These are phyloP conservation scores for Tragelaphus buxtoni DNA, from an alignment of 2,113 vertebrate species.

Conservation along the genomic window DNA sequence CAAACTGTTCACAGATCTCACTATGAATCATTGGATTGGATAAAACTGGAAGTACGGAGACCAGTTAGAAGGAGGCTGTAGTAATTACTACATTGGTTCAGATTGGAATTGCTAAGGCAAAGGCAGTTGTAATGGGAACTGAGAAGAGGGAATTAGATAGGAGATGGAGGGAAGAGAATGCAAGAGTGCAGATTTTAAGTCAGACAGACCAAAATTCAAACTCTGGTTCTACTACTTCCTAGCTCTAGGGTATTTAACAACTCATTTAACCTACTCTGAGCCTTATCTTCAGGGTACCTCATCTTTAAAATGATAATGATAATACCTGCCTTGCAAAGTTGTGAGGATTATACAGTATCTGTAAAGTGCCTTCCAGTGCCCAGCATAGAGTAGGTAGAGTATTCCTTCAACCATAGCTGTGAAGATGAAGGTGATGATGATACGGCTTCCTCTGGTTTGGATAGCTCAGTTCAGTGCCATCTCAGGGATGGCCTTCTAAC, in stretches of 20 bases:
- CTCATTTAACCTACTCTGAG: conserved; percentile 3
- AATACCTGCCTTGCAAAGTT: not conserved
- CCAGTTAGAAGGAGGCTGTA: not conserved
- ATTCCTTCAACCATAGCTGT: not conserved
- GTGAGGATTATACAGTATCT: not conserved
- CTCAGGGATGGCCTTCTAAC: not conserved
- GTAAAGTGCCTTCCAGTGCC: not conserved
- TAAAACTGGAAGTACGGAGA: not conserved
- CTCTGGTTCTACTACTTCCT: not conserved
- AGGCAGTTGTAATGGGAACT: not conserved
- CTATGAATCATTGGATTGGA: not conserved
- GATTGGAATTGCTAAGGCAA: not conserved
- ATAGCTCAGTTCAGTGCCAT: not conserved
- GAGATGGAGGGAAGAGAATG: not conserved
- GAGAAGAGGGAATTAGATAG: not conserved
- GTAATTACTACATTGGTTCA: not conserved
- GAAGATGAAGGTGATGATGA: not conserved
- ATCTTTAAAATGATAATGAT: conserved; percentile 32
- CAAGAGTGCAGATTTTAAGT: not conserved
- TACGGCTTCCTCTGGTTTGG: not conserved
- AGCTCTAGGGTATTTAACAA: not conserved
- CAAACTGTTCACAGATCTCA: not conserved
- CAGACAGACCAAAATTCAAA: not conserved
- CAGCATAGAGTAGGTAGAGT: not conserved
- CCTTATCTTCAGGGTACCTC: not conserved